Percentiles rank a stretch among this genome's conserved stretches.
These are phyloP conservation scores for Yoshiicerus persimilis DNA, from an alignment of 1,140 invertebrate genomes.

Conservation along the genomic window DNA sequence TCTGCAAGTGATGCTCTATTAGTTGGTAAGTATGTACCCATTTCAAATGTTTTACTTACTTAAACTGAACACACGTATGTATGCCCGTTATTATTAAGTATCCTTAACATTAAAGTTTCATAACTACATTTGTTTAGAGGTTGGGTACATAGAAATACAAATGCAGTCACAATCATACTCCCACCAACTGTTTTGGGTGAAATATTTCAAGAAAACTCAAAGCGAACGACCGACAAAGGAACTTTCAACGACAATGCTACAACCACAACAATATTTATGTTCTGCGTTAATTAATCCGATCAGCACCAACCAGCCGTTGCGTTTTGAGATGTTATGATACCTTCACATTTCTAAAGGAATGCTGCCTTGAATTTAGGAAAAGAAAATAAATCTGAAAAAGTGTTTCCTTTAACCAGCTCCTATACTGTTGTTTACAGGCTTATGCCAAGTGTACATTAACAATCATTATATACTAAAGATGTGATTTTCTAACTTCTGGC, in stretches of 20 bases:
- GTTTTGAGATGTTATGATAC: background rate
- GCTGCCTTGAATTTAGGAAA: background rate
- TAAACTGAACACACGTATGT: background rate
- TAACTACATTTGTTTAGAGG: background rate
- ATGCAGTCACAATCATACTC: background rate
- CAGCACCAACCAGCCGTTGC: background rate
- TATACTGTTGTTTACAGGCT: background rate
- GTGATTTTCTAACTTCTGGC: no score
- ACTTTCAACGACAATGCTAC: slow-evolving; percentile 1
- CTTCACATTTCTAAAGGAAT: background rate
- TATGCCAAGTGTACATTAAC: no score
- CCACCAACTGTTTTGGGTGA: slow-evolving; percentile 21
- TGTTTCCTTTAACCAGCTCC: background rate
- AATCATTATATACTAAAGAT: no score
- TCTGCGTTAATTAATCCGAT: slow-evolving; percentile 10
- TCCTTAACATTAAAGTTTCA: background rate
- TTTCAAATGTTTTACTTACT: background rate
- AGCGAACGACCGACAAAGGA: background rate
- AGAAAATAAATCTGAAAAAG: background rate
- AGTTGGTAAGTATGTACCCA: no score
- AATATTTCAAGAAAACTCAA: background rate
- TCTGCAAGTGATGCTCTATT: no score
- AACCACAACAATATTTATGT: slow-evolving; percentile 15
- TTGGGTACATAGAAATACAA: background rate
- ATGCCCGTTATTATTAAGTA: background rate